phyloP scores from a whole-genome alignment of 2,113 vertebrate genomes.

The Mus pahari region DNA sequence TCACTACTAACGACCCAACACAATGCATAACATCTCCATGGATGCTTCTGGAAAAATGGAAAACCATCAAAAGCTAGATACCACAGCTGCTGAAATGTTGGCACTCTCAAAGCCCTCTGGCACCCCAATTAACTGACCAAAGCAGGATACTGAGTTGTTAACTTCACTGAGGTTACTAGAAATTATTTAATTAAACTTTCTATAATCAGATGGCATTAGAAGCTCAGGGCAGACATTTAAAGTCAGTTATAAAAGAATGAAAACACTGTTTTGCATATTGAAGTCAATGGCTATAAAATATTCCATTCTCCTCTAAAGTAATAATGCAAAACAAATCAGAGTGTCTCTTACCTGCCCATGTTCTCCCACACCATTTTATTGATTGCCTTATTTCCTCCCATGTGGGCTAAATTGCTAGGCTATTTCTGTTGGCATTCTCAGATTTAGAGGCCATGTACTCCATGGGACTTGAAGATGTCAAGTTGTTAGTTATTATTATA shows the following conservation, averaged over 20 bases:
- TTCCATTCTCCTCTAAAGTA: constrained; percentile 1
- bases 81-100: background rate
- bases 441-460: constrained; percentile 55
- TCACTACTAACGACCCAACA: background rate
- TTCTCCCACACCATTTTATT: background rate
- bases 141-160: constrained; percentile 21
- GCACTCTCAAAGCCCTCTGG: background rate
- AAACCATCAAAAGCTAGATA: background rate
- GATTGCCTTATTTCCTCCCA: constrained; percentile 32
- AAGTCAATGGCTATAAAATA: constrained; percentile 50
- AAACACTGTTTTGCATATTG: constrained; percentile 34
- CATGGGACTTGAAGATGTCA: constrained; percentile 39
- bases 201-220: background rate
- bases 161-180: constrained; percentile 41
- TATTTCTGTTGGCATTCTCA: background rate
- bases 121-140: background rate
- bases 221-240: constrained; percentile 56
- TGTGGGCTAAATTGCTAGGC: background rate
- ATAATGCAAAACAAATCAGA: constrained; percentile 31
- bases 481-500: constrained; percentile 71
- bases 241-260: constrained; percentile 51
- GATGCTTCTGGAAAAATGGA: background rate
- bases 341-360: background rate
- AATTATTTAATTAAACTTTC: constrained; percentile 62
- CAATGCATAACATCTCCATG: background rate